Conservation (phyloP, 2,797 vertebrate genomes). For the Bovichtus variegatus region DNA sequence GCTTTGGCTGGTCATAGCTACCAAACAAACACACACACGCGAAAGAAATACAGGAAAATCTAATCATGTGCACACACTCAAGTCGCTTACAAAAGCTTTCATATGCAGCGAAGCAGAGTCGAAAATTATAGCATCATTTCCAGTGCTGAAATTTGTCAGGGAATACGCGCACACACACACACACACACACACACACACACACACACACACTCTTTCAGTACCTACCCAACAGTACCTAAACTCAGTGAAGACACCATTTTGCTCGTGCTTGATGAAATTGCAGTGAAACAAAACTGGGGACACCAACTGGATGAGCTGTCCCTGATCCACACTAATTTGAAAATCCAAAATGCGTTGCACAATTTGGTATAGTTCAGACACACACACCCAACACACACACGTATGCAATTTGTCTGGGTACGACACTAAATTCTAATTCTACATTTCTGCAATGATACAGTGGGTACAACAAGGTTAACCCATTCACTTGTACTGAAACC, state of each 20-base stretch:
- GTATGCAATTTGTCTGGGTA: neutral
- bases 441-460: slow-evolving; percentile 3
- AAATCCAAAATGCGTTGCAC: neutral
- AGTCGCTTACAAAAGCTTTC: slow-evolving; percentile 15
- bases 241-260: neutral
- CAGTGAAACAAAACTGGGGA: slow-evolving; percentile 1
- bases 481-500: slow-evolving; percentile 14
- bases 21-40: slow-evolving; percentile 8
- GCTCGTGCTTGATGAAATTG: neutral
- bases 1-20: slow-evolving; percentile 47
- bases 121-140: slow-evolving; percentile 25
- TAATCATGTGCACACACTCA: slow-evolving; percentile 12
- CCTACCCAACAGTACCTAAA: neutral
- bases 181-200: slow-evolving; percentile 6
- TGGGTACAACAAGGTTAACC: slow-evolving; percentile 2
- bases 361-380: neutral
- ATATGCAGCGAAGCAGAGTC: slow-evolving; percentile 4
- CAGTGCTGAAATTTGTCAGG: slow-evolving; percentile 11
- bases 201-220: neutral
- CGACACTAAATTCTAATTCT: slow-evolving; percentile 6
- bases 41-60: slow-evolving; percentile 13
- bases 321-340: neutral
- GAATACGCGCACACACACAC: slow-evolving; percentile 11
- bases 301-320: neutral
- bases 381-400: neutral